Evolutionary conservation across 2,888 invertebrate species (phyloP).

Genomic region (Pantelozetes paolii): DNA sequence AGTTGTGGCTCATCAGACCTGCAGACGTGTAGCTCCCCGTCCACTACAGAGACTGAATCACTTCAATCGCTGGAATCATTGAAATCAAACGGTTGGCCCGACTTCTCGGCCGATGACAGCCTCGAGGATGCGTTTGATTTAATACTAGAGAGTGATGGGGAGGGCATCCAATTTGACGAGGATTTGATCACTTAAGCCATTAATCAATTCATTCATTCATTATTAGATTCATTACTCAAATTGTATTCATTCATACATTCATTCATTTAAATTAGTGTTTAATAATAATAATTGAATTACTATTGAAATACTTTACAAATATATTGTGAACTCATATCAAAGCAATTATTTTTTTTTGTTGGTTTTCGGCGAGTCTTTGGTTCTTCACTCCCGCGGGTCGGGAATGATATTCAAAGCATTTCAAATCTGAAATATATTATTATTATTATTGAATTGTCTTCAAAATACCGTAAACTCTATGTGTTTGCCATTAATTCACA

Average conservation of each 20-base stretch:
- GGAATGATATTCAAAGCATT: conserved; percentile 6
- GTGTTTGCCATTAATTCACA: too few species aligned
- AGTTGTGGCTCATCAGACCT: conserved; percentile 30
- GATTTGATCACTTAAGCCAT: conserved; percentile 44
- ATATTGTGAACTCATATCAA: neutral
- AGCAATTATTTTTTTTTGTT: too few species aligned
- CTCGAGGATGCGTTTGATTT: conserved; percentile 54
- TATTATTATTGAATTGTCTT: too few species aligned
- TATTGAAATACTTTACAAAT: too few species aligned
- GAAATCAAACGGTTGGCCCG: conserved; percentile 42
- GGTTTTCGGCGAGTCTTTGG: neutral
- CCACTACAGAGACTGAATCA: conserved; percentile 42
- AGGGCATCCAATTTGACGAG: conserved; percentile 55
- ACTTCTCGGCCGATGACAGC: conserved; percentile 38
- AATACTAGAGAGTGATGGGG: conserved; percentile 61
- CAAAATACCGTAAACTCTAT: too few species aligned
- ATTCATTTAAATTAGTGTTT: neutral
- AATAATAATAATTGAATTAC: neutral
- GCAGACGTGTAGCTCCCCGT: conserved; percentile 26
- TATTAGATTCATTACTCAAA: neutral
- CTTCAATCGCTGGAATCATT: conserved; percentile 44
- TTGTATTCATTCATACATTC: neutral
- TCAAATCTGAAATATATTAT: neutral
- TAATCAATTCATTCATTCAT: neutral
- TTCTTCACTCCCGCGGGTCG: conserved; percentile 9